Base-by-base conservation (phyloP, 2,797 vertebrate genomes). In the Lepus townsendii region DNA sequence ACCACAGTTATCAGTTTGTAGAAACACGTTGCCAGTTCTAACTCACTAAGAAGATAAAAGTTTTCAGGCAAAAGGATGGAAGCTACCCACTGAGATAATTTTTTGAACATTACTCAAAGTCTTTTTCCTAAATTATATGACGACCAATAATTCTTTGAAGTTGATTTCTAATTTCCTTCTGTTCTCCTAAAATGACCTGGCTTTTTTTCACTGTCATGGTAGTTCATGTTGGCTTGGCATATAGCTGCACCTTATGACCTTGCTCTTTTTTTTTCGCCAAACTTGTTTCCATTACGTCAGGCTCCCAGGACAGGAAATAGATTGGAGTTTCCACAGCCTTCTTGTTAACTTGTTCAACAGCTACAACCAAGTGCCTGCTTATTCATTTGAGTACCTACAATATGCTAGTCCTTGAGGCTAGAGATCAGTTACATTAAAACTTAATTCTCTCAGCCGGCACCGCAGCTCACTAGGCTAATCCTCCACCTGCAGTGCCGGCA, bases 111-210 rank as follows among this genome's bases (percentile, higher is more conserved):
- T 17, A 71, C 42, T 88, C 71, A 85, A 71, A 83, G 1, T 76
- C 12, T 6, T 85, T 96, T 93, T 91, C 47, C 47, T 50, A 73
- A 94, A 68, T 77, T 90, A 60, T 69, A 14, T 76, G 72, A 68
- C 72, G 82, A 90, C 66, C 57, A 77, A 57, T 80, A 60, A 82
- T 83, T 94, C 24, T 95, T 92, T 19, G 83, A 79, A 95, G 75
- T 65, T 79, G 30, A 27, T 60, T 83, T 35, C 35, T 72, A 72
- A 94, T 90, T 95, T 96, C 32, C 88, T 90, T 88, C 82, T 96
- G 50, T 54, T 96, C 50, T 38, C 27, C 63, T 92, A 94, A 94
- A 84, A 50, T 90, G 94, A 65, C 13, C 12, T 76, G 27, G 42
- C 4, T 88, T 88, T 89, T 69, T 4, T 0, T 9, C 89, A 94